Evolutionary conservation across 2,888 invertebrate species (phyloP), one percentile per base, ranked within the genome.

Genomic region (Campoplex nolae): DNA sequence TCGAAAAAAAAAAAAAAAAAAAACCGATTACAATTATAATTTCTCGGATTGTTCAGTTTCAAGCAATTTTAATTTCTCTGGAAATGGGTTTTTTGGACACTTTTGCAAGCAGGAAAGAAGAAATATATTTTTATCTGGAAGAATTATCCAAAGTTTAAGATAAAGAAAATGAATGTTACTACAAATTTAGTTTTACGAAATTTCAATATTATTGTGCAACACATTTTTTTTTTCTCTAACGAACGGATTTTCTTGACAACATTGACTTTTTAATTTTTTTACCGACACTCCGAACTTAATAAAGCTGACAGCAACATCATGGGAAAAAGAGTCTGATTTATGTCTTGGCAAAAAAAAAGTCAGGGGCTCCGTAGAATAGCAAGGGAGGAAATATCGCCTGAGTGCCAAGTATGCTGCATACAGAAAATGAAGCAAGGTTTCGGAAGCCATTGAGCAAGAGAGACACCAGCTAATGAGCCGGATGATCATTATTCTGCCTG

Each of bases 371-470:
- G 18, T 51, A 58, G 13, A 58, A 4, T 28, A 28, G 3, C 11
- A 16, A 8, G 2, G 32, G 23, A 42, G 68, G 32, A 45, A 62
- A 65, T 38, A 65, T 23, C 51, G 45, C 76, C 42, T 32, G 76
- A 81, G 71, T 42, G 74, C 75, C 62, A 56, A 71, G 62, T 70
- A 79, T 75, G 85, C 38, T 35, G 42, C 28, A 28, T 65, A 13
- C 35, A 11, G 13, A 62, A 86, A 84, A 86, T 84, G 80, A 84
- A 84, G 76, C 86, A 80, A 86, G 86, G 86, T 80, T 79, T 62
- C 79, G 35, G 35, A 76, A 51, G 80, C 51, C 75, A 78, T n/a
- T 32, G 83, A 76, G 74, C 42, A 45, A 77, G 65, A 65, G 79
- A 23, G 65, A 65, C 28, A 65, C 18, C 38, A 7, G 28, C 58